A percentile compares a stretch with the other conserved stretches of the same genome.
These are phyloP conservation scores for Hippocampus abdominalis DNA, from an alignment of 2,113 vertebrate genomes.

Conservation along the genomic window DNA sequence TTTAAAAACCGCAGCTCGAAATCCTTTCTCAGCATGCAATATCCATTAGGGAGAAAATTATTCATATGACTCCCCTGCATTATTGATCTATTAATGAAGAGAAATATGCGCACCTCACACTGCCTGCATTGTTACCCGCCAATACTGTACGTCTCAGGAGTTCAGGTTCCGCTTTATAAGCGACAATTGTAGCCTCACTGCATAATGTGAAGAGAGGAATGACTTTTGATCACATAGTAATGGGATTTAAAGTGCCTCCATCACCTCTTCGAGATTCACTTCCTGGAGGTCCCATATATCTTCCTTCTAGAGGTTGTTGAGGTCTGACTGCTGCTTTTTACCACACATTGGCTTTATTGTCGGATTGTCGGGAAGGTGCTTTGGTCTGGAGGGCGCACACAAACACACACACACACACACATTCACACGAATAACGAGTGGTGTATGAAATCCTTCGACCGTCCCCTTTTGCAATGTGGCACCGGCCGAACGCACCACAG, in stretches of 20 bases:
- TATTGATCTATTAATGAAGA: conserved; percentile 76
- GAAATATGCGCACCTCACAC: conserved; percentile 55
- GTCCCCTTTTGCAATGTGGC: conserved; percentile 19
- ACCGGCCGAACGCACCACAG: conserved; percentile 30
- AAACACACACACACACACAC: neutral
- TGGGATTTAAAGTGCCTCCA: conserved; percentile 55
- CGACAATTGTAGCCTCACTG: conserved; percentile 17
- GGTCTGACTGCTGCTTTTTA: conserved; percentile 24
- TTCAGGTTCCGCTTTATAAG: conserved; percentile 24
- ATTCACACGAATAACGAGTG: conserved; percentile 29
- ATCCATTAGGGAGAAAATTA: conserved; percentile 77
- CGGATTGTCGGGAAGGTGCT: conserved; percentile 3
- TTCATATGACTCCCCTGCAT: conserved; percentile 75
- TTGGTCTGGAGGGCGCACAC: conserved; percentile 20
- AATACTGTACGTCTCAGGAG: conserved; percentile 33
- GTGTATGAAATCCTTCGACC: conserved; percentile 15
- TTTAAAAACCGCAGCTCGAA: conserved; percentile 74
- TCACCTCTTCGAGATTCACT: conserved; percentile 43
- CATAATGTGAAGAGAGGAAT: conserved; percentile 41
- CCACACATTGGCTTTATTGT: conserved; percentile 29
- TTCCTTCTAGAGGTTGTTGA: conserved; percentile 28
- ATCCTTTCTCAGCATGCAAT: conserved; percentile 77
- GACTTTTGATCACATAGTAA: conserved; percentile 56
- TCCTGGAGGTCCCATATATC: conserved; percentile 48
- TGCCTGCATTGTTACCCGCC: conserved; percentile 57